Base-by-base conservation (phyloP, 2,113 vertebrate genomes). In the Hoplias malabaricus region DNA sequence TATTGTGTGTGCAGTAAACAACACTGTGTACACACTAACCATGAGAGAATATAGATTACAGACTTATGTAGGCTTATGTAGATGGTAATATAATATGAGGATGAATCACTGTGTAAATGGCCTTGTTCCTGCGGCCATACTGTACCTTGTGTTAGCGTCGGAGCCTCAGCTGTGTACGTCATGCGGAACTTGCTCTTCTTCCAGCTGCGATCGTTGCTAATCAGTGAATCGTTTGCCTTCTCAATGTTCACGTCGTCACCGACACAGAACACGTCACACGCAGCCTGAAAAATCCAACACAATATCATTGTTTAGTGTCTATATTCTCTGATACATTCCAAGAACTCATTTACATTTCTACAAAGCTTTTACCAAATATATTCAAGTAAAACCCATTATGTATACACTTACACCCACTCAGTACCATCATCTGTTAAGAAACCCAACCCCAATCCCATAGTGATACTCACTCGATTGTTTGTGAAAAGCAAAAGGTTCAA, bases 131-230 rank as follows among this genome's bases (percentile, higher is more conserved):
- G 4, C 12, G 48, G 69, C 43, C 29, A 40, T 12, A 19, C 23
- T 4, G 3, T 88, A 98, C 98, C 98, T 91, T 96, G 94, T 0
- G 95, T 95, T 43, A 99, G 93, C 4, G 92, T 93, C 0, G 96
- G 96, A 0, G 97, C 96, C 84, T 98, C 95, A 0, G 94, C 94
- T 23, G 93, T 93, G 0, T 95, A 98, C 5, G 94, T 96, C 80
- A 99, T 83, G 9, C 97, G 96, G 89, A 97, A 99, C 81, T 98
- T 99, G 94, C 92, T 96, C 85, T 97, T 96, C 86, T 98, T 98
- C 98, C 98, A 99, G 92, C 96, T 98, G 75, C 96, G 95, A 90
- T 98, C 96, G 0, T 98, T 99, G 89, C 95, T 98, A 89, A 98
- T 98, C 84, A 99, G 87, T 5, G 96, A 98, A 87, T 98, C 93